Conservation (phyloP, 2,888 invertebrate genomes). For the Caenorhabditis virilis region DNA sequence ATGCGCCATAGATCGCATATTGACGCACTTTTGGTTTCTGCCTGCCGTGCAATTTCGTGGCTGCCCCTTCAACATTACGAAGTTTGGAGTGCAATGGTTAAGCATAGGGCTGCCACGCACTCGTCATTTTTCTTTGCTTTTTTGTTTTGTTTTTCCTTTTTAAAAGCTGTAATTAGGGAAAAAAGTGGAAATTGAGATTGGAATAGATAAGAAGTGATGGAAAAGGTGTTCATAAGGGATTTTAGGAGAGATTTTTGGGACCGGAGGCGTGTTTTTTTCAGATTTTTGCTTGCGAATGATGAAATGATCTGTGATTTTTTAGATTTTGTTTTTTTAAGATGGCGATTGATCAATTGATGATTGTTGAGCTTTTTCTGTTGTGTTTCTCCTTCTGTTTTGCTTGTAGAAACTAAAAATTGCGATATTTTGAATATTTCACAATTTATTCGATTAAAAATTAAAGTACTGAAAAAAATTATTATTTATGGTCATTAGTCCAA, state of each 20-base stretch:
- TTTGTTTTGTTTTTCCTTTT: slow-evolving; percentile 5
- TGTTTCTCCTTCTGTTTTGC: too few relatives aligned
- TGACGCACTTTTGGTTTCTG: slow-evolving; percentile 19
- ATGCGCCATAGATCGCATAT: slow-evolving; percentile 4
- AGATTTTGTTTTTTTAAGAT: too few relatives aligned
- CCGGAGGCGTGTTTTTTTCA: too few relatives aligned
- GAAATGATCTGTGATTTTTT: too few relatives aligned
- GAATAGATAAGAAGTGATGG: neutral
- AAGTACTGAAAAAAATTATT: too few relatives aligned
- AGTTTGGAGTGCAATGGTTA: slow-evolving; percentile 22
- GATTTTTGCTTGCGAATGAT: too few relatives aligned
- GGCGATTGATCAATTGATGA: too few relatives aligned
- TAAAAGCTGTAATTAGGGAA: neutral
- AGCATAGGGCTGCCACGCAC: slow-evolving; percentile 40
- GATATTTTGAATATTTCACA: too few relatives aligned
- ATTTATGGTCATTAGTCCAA: too few relatives aligned
- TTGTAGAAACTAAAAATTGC: too few relatives aligned
- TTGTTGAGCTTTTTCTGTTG: too few relatives aligned
- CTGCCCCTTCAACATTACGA: slow-evolving; percentile 27
- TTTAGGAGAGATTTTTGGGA: neutral
- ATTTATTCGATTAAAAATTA: too few relatives aligned
- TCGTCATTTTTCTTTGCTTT: slow-evolving; percentile 13
- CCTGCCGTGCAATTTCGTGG: slow-evolving; percentile 35
- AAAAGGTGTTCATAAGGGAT: neutral
- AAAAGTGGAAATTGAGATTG: neutral